Base-by-base conservation (phyloP, 2,797 vertebrate genomes). In the Momotus momota region DNA sequence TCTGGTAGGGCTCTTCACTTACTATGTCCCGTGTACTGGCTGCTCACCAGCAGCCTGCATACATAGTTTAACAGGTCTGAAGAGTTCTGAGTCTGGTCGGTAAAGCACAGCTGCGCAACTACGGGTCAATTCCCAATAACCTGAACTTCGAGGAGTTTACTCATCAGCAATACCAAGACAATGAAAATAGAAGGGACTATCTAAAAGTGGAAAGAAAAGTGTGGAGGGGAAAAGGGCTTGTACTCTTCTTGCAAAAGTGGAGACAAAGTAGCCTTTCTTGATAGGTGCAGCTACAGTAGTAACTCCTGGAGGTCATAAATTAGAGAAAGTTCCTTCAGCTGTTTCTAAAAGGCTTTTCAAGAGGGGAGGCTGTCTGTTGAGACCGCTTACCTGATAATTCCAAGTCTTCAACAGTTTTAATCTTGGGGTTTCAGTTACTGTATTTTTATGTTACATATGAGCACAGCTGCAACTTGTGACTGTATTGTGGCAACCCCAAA, bases 11-110 rank as follows among this genome's bases (percentile, higher is more conserved):
- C 1, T 48, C 38, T 9, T 35, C 3, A 1, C 12, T 62, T 86
- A 7, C 29, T 23, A 3, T 0, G 2, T 54, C 31, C 41, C 46
- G 58, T 0, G 0, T 16, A 2, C 17, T 72, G 46, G 6, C 74
- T 60, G 22, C 35, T 45, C 1, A 1, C 20, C 19, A 46, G 17
- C 67, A 79, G 55, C 58, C 43, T 79, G 7, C 9, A 25, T 62
- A 58, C 8, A 1, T 33, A 23, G 12, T 38, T 38, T 14, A 23
- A 51, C 27, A n/a, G 6, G 9, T n/a, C 31, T 69, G 49, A 54
- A 29, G 75, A 70, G 61, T 66, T 80, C 38, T 2, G n/a, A 51
- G 6, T 64, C 52, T 64, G 14, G 26, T 40, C 13, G 16, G 61
- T 38, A 46, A 33, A 64, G 55, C n/a, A 45, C 33, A 38, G 26